Evolutionary conservation across 2,888 invertebrate species (phyloP), one percentile per base, ranked within the genome.

Genomic region (Drosophila austrosaltans): DNA sequence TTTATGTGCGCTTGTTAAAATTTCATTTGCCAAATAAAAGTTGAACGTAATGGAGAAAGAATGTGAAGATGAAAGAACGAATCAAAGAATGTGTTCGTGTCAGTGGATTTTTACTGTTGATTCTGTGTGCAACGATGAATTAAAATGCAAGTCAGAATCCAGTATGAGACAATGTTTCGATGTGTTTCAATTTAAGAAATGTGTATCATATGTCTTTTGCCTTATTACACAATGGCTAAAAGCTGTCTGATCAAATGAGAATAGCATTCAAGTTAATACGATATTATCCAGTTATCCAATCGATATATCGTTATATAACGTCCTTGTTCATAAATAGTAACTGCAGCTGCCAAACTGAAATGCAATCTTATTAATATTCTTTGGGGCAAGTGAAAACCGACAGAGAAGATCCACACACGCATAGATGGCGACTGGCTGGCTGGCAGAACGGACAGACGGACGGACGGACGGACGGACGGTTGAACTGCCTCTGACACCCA

Each of bases 1-100:
- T 63, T 73, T 60, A 63, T 64, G 58, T 70, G 72, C 75, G 72
- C 77, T 69, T 73, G 66, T 72, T 66, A 61, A 73, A 79, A 75
- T 74, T 72, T 74, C 68, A 70, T 65, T 71, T 42, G 4, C 10
- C 63, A 75, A 72, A 57, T 76, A 73, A 3, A 7, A 40, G 4
- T 60, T n/a, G 32, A 44, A 3, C 20, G 16, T 12, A 36, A 36
- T 25, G 10, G 20, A 32, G 56, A n/a, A 8, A 32, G 54, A 28
- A 32, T 4, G 5, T 42, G 54, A 54, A 5, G 6, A 6, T 4
- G 30, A 53, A 12, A n/a, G 3, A 3, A n/a, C 12, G 30, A n/a
- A 16, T 8, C 36, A 4, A 36, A 10, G 2, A 36, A 36, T 6
- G 6, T 32, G 32, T 32, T 8, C 36, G 10, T 36, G 8, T 36